Percentiles rank a stretch among this genome's conserved stretches.
phyloP scores from a whole-genome alignment of 2,113 vertebrate genomes.

The Microtus pennsylvanicus region DNA sequence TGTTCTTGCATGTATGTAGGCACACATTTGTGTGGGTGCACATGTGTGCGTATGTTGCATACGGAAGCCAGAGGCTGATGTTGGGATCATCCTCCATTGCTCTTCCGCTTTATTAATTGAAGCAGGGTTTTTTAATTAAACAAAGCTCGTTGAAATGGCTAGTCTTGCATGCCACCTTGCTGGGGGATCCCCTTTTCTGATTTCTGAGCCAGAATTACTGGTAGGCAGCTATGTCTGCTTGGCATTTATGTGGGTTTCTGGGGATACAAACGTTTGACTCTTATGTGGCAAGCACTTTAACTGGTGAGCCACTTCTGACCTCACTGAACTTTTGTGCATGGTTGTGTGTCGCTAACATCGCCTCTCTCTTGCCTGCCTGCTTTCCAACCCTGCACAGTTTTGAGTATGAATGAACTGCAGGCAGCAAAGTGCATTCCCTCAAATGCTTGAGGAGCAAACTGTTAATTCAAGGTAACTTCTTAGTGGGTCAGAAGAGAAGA shows the following conservation, averaged over 20 bases:
- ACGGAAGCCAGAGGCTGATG: background rate
- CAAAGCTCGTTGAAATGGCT: background rate
- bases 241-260: background rate
- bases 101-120: background rate
- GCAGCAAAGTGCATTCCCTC: slow-evolving; percentile 39
- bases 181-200: background rate
- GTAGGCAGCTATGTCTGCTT: background rate
- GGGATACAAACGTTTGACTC: background rate
- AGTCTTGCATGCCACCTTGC: background rate
- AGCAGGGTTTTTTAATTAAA: background rate
- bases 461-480: slow-evolving; percentile 70
- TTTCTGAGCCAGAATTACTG: background rate
- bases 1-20: background rate
- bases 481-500: slow-evolving; percentile 63
- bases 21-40: background rate
- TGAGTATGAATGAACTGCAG: slow-evolving; percentile 68
- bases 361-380: background rate
- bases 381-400: slow-evolving; percentile 47
- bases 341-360: background rate
- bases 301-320: background rate
- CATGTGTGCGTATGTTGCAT: too few species aligned
- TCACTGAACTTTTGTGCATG: background rate
- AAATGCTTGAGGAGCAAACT: slow-evolving; percentile 58
- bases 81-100: background rate
- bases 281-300: background rate